Percentiles rank a stretch among this genome's conserved stretches.
Evolutionary conservation across 2,797 vertebrate species (phyloP).

Genomic region (Emys orbicularis): DNA sequence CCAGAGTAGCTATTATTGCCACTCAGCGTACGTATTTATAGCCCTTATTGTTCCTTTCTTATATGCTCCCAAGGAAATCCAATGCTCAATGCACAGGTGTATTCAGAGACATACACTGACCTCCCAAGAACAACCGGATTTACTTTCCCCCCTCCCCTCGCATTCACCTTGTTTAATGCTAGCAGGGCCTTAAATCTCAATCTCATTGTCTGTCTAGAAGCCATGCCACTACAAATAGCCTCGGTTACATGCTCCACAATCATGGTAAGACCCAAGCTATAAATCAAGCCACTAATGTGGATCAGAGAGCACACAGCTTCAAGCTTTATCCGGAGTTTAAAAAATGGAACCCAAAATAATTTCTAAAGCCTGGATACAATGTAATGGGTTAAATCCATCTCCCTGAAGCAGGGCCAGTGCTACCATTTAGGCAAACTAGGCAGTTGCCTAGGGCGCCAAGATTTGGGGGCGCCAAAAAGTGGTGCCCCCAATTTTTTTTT

Average conservation of each 20-base stretch:
- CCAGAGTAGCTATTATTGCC: not conserved
- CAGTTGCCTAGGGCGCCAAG: too few species aligned
- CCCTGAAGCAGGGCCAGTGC: not conserved
- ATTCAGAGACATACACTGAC: accelerated
- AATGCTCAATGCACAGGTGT: not conserved
- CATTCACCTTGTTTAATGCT: not conserved
- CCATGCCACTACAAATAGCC: accelerated
- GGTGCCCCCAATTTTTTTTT: too few species aligned
- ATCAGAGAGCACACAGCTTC: accelerated
- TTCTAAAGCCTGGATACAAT: not conserved
- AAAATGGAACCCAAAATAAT: not conserved
- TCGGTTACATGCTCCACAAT: not conserved
- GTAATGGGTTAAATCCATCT: not conserved
- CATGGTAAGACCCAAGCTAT: not conserved
- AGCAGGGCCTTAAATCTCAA: not conserved
- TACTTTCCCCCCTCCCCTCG: not conserved
- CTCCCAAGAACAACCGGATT: accelerated
- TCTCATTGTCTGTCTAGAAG: accelerated
- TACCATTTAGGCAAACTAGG: too few species aligned
- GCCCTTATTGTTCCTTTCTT: not conserved
- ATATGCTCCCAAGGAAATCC: not conserved
- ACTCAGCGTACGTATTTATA: accelerated
- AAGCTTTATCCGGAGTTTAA: not conserved
- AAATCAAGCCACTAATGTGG: not conserved
- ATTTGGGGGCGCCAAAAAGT: too few species aligned